phyloP scores from a whole-genome alignment of 2,113 vertebrate genomes.

The Bagarius yarrelli region DNA sequence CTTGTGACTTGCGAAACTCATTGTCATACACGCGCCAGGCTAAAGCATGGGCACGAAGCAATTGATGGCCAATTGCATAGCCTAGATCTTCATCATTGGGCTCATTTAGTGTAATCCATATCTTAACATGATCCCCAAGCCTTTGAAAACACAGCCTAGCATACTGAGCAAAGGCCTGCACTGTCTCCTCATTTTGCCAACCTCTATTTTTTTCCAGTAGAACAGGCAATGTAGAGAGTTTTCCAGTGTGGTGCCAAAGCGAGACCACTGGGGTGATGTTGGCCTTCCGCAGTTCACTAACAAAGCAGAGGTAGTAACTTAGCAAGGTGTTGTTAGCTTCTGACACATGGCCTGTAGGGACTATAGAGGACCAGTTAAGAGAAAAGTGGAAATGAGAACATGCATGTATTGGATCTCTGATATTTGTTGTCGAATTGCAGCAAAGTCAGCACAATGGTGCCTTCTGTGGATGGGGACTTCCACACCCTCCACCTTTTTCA shows the following conservation, averaged over 20 bases:
- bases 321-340: slow-evolving; percentile 80
- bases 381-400: slow-evolving; percentile 90
- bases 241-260: slow-evolving; percentile 82
- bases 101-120: slow-evolving; percentile 94
- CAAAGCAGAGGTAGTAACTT: slow-evolving; percentile 86
- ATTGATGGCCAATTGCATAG: slow-evolving; percentile 81
- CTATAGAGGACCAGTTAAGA: slow-evolving; percentile 86
- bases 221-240: slow-evolving; percentile 79
- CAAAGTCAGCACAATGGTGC: slow-evolving; percentile 81
- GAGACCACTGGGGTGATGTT: slow-evolving; percentile 89
- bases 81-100: slow-evolving; percentile 80
- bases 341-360: slow-evolving; percentile 79
- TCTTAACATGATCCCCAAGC: slow-evolving; percentile 81
- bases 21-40: slow-evolving; percentile 85
- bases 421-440: slow-evolving; percentile 81
- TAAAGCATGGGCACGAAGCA: slow-evolving; percentile 85
- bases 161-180: slow-evolving; percentile 83
- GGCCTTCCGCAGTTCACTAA: slow-evolving; percentile 79
- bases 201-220: slow-evolving; percentile 73
- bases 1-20: slow-evolving; percentile 79
- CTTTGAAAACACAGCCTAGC: slow-evolving; percentile 84
- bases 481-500: slow-evolving; percentile 78
- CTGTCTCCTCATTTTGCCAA: slow-evolving; percentile 82
- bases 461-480: slow-evolving; percentile 57
- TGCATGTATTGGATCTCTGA: slow-evolving; percentile 76